phyloP scores from a whole-genome alignment of 1,140 invertebrate genomes.

The Zaprionus davidi region DNA sequence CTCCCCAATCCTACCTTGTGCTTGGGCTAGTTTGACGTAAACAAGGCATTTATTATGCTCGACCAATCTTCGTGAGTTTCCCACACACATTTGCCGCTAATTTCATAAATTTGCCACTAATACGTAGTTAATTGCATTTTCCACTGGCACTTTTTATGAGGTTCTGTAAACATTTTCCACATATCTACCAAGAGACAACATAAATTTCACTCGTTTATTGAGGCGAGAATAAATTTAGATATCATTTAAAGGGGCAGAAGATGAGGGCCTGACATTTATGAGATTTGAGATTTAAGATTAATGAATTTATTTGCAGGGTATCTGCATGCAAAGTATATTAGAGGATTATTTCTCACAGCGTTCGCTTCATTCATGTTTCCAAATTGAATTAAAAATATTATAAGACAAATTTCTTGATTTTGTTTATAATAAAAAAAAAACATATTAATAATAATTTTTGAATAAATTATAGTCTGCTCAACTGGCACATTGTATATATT shows the following conservation, averaged over 20 bases:
- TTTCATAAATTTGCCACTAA: conserved; percentile 46
- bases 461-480: not conserved
- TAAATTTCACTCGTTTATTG: conserved; percentile 27
- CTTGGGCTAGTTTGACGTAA: conserved; percentile 51
- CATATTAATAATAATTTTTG: conserved; percentile 29
- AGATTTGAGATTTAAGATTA: not conserved
- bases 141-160: conserved; percentile 38
- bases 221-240: conserved; percentile 2
- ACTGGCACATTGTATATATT: conserved; percentile 21
- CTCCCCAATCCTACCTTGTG: conserved; percentile 32
- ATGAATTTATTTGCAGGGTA: not conserved
- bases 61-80: conserved; percentile 2
- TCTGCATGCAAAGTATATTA: not conserved
- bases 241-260: not conserved
- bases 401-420: not conserved
- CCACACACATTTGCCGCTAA: conserved; percentile 56
- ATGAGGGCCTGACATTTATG: conserved; percentile 5
- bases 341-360: not conserved
- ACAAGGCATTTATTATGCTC: conserved; percentile 32
- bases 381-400: conserved; percentile 14
- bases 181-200: conserved; percentile 9
- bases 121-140: conserved; percentile 27
- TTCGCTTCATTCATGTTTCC: not conserved
- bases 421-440: conserved; percentile 25
- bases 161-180: conserved; percentile 36